Evolutionary conservation across 2,113 vertebrate genomes (phyloP).

Genomic region (Pluvialis apricaria): DNA sequence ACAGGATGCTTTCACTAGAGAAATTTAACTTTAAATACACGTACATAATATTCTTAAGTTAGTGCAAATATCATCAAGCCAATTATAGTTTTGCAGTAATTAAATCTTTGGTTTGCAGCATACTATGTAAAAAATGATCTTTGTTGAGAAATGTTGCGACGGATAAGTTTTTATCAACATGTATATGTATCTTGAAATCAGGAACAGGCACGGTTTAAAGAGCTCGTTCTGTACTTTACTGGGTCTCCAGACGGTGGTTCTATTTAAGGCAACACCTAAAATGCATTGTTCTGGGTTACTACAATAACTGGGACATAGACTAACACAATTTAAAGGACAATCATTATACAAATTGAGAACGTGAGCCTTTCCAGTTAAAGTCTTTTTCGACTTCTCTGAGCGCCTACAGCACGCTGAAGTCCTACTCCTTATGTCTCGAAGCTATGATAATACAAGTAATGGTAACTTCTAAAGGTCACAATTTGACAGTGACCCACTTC

Average conservation of each 20-base stretch:
- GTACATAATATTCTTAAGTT: not conserved
- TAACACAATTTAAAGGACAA: slow-evolving; percentile 12
- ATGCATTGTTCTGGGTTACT: slow-evolving; percentile 22
- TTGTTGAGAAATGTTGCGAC: not conserved
- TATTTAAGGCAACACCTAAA: slow-evolving; percentile 33
- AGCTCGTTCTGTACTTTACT: not conserved
- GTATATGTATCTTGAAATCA: not conserved
- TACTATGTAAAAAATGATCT: not conserved
- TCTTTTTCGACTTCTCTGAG: not conserved
- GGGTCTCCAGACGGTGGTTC: not conserved
- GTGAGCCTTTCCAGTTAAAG: not conserved
- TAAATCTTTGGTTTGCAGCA: not conserved
- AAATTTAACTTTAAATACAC: not conserved
- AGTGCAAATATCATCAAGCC: not conserved
- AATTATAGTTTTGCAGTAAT: not conserved
- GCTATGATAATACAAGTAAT: not conserved
- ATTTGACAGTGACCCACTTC: not conserved
- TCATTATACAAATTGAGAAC: not conserved
- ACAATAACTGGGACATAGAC: slow-evolving; percentile 3
- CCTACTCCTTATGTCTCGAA: not conserved
- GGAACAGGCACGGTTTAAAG: not conserved
- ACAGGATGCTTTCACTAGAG: not conserved
- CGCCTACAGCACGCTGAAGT: not conserved
- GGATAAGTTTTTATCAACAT: not conserved
- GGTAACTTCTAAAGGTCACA: not conserved